Conservation (phyloP, 2,888 invertebrate species). For the Tinea trinotella region DNA sequence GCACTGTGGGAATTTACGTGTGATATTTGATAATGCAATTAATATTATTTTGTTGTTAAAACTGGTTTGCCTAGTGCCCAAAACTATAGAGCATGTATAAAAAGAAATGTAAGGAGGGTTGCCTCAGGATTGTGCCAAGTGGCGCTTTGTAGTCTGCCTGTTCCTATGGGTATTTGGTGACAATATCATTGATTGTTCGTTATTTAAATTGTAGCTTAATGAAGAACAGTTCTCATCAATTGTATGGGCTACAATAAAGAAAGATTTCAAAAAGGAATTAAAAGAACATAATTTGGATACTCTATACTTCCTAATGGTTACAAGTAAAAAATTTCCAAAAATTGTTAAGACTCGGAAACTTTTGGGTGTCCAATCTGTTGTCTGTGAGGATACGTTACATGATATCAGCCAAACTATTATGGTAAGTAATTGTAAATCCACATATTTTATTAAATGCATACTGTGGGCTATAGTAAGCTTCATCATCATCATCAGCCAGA, state of each 20-base stretch:
- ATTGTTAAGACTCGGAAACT: constrained; percentile 69
- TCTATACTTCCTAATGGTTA: constrained; percentile 72
- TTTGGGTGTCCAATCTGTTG: constrained; percentile 69
- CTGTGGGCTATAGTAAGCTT: not conserved
- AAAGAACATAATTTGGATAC: constrained; percentile 77
- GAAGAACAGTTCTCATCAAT: constrained; percentile 66
- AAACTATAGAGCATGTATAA: too few relatives aligned
- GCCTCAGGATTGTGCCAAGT: too few relatives aligned
- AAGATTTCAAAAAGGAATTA: constrained; percentile 74
- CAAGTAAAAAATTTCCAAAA: constrained; percentile 51
- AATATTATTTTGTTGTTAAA: too few relatives aligned
- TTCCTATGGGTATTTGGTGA: too few relatives aligned
- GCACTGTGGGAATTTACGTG: too few relatives aligned
- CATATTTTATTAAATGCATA: not conserved
- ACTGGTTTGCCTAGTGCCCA: too few relatives aligned
- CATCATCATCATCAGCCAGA: too few relatives aligned
- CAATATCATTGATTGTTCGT: too few relatives aligned
- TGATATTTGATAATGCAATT: too few relatives aligned
- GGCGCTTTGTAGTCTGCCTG: too few relatives aligned
- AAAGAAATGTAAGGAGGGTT: too few relatives aligned
- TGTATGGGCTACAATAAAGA: constrained; percentile 74
- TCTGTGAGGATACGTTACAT: constrained; percentile 71
- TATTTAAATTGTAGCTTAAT: constrained; percentile 65
- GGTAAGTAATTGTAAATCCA: constrained; percentile 50
- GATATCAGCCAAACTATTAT: constrained; percentile 74